Base-by-base conservation (phyloP, 2,888 invertebrate species). In the Schizotus pectinicornis region DNA sequence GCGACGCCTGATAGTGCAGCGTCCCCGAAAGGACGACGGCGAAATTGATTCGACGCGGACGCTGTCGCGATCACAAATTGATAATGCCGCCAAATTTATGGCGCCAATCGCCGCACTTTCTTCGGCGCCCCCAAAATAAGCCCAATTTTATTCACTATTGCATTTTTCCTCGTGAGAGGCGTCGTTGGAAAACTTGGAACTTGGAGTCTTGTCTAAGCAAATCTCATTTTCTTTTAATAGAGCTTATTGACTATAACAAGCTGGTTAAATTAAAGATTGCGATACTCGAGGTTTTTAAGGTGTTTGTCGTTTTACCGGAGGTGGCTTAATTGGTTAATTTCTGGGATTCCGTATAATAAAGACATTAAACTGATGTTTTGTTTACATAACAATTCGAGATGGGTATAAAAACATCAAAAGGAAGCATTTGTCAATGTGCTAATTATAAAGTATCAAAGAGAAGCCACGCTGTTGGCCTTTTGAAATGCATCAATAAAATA, bases 391-490 rank as follows among this genome's bases (percentile, higher is more conserved):
- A 22, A 34, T 22, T 31, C 22, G 42, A 37, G 22, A 2, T 22
- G 37, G 12, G 45, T 34, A 41, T 51, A 41, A 63, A 64, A 61
- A 62, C 64, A 64, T 64, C 64, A 64, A 64, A 64, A 56, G 64
- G 45, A 52, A 51, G 47, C 57, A 59, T 62, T 62, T 64, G 64
- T 64, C 62, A 62, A 60, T 61, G 59, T 53, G 59, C 64, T 64
- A 64, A 64, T 62, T 64, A 62, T 64, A 64, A 64, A 59, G 60
- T 58, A 62, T 62, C 64, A 64, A 64, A 64, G 64, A 56, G 50
- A 52, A 52, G 50, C 50, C 37, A 51, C 48, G 53, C 33, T 58
- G 52, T 52, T 32, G 36, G 47, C 43, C 54, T 47, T 55, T 55
- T 62, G 57, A 64, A 60, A 58, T 50, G 50, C 38, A 59, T 60